phyloP scores from a whole-genome alignment of 2,797 vertebrate genomes.

The Sebastes iracundus region DNA sequence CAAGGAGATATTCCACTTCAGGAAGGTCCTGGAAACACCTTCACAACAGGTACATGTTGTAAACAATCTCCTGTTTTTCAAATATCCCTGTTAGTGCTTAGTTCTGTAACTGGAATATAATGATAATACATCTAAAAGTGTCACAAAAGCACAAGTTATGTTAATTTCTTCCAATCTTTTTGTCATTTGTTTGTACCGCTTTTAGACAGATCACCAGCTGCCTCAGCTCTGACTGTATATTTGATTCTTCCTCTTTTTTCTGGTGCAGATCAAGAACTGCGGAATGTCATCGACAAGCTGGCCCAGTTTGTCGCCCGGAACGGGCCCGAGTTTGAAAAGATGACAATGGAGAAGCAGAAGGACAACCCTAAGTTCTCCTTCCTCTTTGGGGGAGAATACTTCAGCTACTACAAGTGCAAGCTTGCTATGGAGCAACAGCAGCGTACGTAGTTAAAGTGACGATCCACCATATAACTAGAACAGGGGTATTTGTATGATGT shows the following conservation, averaged over 20 bases:
- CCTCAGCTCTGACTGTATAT: neutral
- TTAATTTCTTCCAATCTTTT: neutral
- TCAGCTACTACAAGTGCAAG: constrained; percentile 98
- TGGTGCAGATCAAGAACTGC: constrained; percentile 92
- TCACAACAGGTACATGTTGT: neutral
- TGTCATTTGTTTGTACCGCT: neutral
- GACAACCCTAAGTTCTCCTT: constrained; percentile 98
- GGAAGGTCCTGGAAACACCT: neutral
- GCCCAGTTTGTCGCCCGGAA: constrained; percentile 98
- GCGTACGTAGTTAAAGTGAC: constrained; percentile 83
- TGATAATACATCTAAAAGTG: neutral
- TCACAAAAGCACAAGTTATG: neutral
- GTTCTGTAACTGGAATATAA: neutral
- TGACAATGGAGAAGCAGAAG: constrained; percentile 99
- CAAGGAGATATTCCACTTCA: neutral
- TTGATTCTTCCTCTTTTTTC: neutral
- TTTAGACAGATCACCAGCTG: neutral
- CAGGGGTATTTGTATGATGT: neutral
- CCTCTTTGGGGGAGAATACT: constrained; percentile 97
- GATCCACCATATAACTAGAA: neutral
- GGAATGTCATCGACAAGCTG: constrained; percentile 98
- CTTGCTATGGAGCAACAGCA: constrained; percentile 95
- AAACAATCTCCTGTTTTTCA: no score
- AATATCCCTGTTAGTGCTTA: neutral
- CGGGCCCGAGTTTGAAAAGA: constrained; percentile 98